Evolutionary conservation across 2,888 invertebrate species (phyloP).

Genomic region (Branchellion lobata): DNA sequence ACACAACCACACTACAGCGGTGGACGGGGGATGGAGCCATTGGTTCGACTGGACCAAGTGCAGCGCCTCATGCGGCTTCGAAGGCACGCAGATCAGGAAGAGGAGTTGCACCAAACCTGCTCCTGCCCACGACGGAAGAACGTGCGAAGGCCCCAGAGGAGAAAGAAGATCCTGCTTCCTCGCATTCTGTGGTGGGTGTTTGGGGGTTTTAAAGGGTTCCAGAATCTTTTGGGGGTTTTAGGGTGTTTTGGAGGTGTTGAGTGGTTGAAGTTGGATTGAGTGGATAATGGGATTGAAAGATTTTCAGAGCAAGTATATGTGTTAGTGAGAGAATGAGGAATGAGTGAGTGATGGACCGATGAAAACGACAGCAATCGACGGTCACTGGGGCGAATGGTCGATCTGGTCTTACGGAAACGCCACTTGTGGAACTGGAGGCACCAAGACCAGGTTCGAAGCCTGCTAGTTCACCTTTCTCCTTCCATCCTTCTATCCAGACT

Average conservation of each 20-base stretch:
- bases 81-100: constrained; percentile 35
- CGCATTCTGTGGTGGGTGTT: constrained; percentile 42
- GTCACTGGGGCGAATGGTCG: constrained; percentile 30
- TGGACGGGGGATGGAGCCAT: constrained; percentile 48
- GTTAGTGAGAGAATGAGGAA: too few relatives aligned
- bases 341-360: too few relatives aligned
- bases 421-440: constrained; percentile 58
- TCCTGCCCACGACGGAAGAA: constrained; percentile 45
- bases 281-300: too few relatives aligned
- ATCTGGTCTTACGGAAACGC: constrained; percentile 18
- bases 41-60: constrained; percentile 51
- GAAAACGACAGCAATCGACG: constrained; percentile 22
- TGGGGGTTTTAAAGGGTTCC: too few relatives aligned
- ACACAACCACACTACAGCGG: constrained; percentile 10
- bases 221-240: too few relatives aligned
- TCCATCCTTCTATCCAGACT: too few relatives aligned
- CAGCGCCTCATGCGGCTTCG: constrained; percentile 49
- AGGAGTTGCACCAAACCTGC: constrained; percentile 45
- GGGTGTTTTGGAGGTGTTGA: too few relatives aligned
- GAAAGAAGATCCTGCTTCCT: constrained; percentile 35
- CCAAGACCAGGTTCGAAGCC: constrained; percentile 53
- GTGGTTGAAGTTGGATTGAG: too few relatives aligned
- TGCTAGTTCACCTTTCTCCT: too few relatives aligned
- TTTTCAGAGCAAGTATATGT: too few relatives aligned
- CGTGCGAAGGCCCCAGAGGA: constrained; percentile 42